A percentile compares a stretch with the other conserved stretches of the same genome.
phyloP scores from a whole-genome alignment of 2,113 vertebrate genomes.

The Vanacampus margaritifer region DNA sequence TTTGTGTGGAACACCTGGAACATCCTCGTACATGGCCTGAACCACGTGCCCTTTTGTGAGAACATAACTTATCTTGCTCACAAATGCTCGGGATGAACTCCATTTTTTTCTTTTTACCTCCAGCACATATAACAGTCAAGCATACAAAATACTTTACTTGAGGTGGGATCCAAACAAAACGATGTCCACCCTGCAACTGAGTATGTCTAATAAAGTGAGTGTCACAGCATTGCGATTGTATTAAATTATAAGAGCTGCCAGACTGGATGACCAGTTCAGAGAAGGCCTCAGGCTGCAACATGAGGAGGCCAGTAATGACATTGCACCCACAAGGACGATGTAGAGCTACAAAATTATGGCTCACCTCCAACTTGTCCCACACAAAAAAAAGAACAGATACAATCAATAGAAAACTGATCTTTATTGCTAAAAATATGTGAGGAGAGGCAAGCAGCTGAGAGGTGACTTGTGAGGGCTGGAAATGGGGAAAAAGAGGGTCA shows the following conservation, averaged over 20 bases:
- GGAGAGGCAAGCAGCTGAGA: slow-evolving; percentile 29
- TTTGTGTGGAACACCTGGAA: not conserved
- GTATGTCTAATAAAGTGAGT: not conserved
- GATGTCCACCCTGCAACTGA: not conserved
- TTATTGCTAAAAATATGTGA: slow-evolving; percentile 60
- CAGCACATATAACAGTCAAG: not conserved
- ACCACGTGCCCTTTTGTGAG: not conserved
- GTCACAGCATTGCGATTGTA: not conserved
- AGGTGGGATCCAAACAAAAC: not conserved
- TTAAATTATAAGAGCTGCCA: slow-evolving; percentile 1
- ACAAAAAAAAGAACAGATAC: slow-evolving; percentile 52
- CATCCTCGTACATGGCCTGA: not conserved
- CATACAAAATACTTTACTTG: not conserved
- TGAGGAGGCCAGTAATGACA: slow-evolving; percentile 42
- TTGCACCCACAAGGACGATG: slow-evolving; percentile 59
- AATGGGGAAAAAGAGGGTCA: slow-evolving; percentile 42
- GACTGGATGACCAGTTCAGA: slow-evolving; percentile 1
- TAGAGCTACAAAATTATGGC: slow-evolving; percentile 47
- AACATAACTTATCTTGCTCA: not conserved
- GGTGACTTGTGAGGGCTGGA: slow-evolving; percentile 54
- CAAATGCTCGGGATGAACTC: not conserved
- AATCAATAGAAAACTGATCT: slow-evolving; percentile 63
- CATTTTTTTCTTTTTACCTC: not conserved
- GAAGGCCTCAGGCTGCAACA: slow-evolving; percentile 19
- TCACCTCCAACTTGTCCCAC: slow-evolving; percentile 42